Conservation (phyloP, 2,888 invertebrate species). For the Anoplius nigerrimus region DNA sequence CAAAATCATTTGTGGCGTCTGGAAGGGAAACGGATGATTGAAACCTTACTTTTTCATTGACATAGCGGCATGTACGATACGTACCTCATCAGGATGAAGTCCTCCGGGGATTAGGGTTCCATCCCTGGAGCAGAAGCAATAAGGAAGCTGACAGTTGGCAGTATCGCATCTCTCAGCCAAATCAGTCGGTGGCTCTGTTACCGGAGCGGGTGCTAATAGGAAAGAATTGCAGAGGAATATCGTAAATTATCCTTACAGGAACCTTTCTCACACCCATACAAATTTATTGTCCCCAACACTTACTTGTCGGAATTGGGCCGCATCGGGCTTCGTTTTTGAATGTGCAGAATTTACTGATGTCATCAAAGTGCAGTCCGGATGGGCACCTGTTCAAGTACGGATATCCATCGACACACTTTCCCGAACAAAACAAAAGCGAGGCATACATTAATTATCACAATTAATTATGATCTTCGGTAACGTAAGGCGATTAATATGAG, state of each 20-base stretch:
- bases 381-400: conserved; percentile 93
- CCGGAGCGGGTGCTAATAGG: conserved; percentile 85
- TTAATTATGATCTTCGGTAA: conserved; percentile 5
- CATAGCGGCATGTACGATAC: neutral
- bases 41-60: neutral
- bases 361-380: conserved; percentile 92
- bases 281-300: conserved; percentile 71
- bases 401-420: conserved; percentile 91
- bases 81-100: conserved; percentile 87
- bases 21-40: conserved; percentile 63
- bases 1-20: conserved; percentile 95
- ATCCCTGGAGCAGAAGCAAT: conserved; percentile 94
- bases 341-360: conserved; percentile 91
- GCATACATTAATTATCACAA: conserved; percentile 8
- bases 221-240: conserved; percentile 49
- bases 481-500: neutral
- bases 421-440: conserved; percentile 58
- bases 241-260: neutral
- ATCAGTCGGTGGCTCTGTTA: conserved; percentile 88
- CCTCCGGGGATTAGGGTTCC: conserved; percentile 92
- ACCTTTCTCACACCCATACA: too few species aligned
- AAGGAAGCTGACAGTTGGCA: conserved; percentile 86
- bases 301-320: conserved; percentile 92
- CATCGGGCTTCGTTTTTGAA: conserved; percentile 93
- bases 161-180: conserved; percentile 87